Evolutionary conservation across 2,113 vertebrate species (phyloP), one percentile per base, ranked within the genome.

Genomic region (Sturnira hondurensis): DNA sequence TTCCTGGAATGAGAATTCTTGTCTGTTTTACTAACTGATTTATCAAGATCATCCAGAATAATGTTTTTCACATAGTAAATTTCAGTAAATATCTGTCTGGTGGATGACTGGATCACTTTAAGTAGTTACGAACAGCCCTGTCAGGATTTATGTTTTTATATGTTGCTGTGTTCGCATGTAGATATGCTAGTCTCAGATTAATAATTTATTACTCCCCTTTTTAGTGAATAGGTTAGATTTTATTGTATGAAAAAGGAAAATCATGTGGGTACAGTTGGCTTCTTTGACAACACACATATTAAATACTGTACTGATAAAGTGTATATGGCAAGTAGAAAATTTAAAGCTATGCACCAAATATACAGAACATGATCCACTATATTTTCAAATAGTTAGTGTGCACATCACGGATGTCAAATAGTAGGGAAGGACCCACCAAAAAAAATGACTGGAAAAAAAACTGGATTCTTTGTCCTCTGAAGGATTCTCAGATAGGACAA

Each of bases 401-500:
- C 26, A 92, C 22, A 86, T 91, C 33, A 83, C 47, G 68, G n/a
- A 15, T 22, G 82, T 41, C 36, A 80, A 76, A 7, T 56, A 24
- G 54, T 81, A 90, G 7, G 86, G 9, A 63, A 86, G 9, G 52
- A 93, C 14, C 6, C 2, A 4, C 58, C 47, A 50, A 93, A 73
- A 78, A 70, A 54, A 92, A 95, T 56, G 50, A 96, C 9, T 85
- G 52, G 31, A 54, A 77, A 85, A 85, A 33, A 93, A 5, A 65
- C 15, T 67, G 1, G 26, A 94, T 67, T 88, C 24, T 54, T 92
- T 95, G 76, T 73, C 41, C 22, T 90, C 10, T 89, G 28, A 70
- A 87, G 85, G 68, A 96, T 87, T 97, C 45, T 77, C 93, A 90
- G 7, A 91, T 3, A 85, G 33, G n/a, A 77, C 5, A 96, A 76